A percentile compares a stretch with the other conserved stretches of the same genome.
These are phyloP conservation scores for Peromyscus polionotus DNA, from an alignment of 2,113 vertebrate species.

Conservation along the genomic window DNA sequence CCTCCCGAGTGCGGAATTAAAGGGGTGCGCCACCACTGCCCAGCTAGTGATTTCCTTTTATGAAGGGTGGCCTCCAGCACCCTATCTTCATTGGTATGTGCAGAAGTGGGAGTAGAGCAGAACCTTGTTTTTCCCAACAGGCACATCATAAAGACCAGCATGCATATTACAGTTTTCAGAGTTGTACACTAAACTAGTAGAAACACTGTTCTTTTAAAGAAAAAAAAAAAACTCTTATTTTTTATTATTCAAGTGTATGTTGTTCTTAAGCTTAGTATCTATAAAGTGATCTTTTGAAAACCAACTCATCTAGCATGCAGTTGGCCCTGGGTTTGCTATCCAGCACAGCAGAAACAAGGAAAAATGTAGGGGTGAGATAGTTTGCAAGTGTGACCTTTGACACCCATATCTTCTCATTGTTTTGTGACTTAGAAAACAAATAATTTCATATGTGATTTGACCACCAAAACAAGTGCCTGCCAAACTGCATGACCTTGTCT, in stretches of 20 bases:
- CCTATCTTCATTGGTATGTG: conserved; percentile 27
- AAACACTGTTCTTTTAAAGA: neutral
- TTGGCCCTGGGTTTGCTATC: neutral
- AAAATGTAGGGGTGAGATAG: neutral
- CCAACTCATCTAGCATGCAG: neutral
- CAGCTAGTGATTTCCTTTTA: neutral
- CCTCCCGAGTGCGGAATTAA: too few species aligned
- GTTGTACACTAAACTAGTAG: neutral
- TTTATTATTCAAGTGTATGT: neutral
- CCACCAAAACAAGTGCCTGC: neutral
- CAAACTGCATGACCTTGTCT: neutral
- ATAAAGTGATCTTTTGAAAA: conserved; percentile 46
- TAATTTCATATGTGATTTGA: conserved; percentile 38
- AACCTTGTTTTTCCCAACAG: conserved; percentile 52
- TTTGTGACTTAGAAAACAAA: conserved; percentile 53
- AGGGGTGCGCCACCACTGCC: too few species aligned
- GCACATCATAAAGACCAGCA: neutral
- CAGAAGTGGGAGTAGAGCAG: neutral
- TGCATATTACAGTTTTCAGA: conserved; percentile 2
- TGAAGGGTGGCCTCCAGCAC: neutral
- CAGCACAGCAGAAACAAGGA: neutral
- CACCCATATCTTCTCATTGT: neutral
- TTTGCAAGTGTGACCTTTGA: neutral
- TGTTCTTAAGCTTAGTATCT: conserved; percentile 31
- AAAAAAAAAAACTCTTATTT: too few species aligned